Percentiles rank a stretch among this genome's conserved stretches.
Conservation (phyloP, 2,113 vertebrate species). For the pig (Sus scrofa) region DNA sequence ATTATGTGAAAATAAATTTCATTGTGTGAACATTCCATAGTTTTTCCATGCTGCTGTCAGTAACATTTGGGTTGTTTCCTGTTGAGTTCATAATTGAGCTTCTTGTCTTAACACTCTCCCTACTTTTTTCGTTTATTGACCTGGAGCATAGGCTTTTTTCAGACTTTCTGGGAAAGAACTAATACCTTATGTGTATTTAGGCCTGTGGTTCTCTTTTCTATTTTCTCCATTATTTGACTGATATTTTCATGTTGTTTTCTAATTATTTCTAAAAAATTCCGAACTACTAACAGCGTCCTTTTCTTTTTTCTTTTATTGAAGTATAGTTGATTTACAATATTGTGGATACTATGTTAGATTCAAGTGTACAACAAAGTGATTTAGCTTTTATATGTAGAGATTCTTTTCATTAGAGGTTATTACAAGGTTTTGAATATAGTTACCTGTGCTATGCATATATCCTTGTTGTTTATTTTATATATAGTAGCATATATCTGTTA, state of each 20-base stretch:
- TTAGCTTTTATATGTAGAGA: no score
- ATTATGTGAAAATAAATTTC: neutral
- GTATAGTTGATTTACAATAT: no score
- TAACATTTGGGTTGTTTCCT: neutral
- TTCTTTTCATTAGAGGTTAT: no score
- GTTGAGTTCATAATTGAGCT: slow-evolving; percentile 36
- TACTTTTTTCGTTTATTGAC: neutral
- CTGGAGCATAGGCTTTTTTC: neutral
- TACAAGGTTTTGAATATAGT: no score
- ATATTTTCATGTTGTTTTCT: neutral
- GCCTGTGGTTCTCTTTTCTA: neutral
- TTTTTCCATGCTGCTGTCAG: neutral
- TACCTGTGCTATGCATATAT: no score
- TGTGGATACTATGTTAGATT: no score
- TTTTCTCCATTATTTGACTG: neutral
- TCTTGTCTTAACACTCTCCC: neutral
- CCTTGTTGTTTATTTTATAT: no score
- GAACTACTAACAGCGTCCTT: neutral
- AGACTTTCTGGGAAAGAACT: neutral
- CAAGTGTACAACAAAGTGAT: no score
- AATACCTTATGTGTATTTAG: neutral
- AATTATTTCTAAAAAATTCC: slow-evolving; percentile 37
- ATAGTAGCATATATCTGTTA: no score
- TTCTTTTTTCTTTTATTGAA: neutral
- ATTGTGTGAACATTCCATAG: neutral